Base-by-base conservation (phyloP, 2,888 invertebrate species). In the Acanthosepion esculentum region DNA sequence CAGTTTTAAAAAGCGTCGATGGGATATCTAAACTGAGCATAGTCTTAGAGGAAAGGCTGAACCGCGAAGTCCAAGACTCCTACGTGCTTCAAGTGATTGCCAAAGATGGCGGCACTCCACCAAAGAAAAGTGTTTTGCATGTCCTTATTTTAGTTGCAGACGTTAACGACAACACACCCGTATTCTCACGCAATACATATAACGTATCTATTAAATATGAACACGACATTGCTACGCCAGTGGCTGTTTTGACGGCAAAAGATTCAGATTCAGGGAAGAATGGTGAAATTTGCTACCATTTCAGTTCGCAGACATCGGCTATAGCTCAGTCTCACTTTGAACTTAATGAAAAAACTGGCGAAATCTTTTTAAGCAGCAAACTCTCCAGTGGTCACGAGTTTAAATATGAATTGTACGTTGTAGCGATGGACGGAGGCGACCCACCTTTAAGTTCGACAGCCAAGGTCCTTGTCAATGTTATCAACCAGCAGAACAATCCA, bases 361-460 rank as follows among this genome's bases (percentile, higher is more conserved):
- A 78, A n/a, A n/a, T 78, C 10, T 78, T 78, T 33, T 15, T 78
- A 78, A 78, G n/a, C 78, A 33, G 18, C 33, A 78, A 78, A 78
- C 12, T 78, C n/a, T 78, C 78, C 1, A 78, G 18, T 33, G 78
- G 78, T 15, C 78, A 78, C n/a, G 78, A 78, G 3, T 78, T 78
- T 33, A 78, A 78, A 33, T 78, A 78, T 15, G 78, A 78, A n/a
- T 33, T 78, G 15, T 78, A 78, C 18, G 78, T 78, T 15, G 78
- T 78, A 33, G 78, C 78, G 12, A 78, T 33, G 78, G 78, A 78
- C 18, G 78, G 78, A 18, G 78, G 78, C 1, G 78, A 78, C 4
- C 78, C n/a, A 78, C 78, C 78, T 10, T 78, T 78, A 78, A 78
- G 78, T 78, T 78, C 78, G n/a, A 78, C 78, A n/a, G 78, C 78